phyloP scores from a whole-genome alignment of 2,888 invertebrate genomes.

The Cephus rjabovi region DNA sequence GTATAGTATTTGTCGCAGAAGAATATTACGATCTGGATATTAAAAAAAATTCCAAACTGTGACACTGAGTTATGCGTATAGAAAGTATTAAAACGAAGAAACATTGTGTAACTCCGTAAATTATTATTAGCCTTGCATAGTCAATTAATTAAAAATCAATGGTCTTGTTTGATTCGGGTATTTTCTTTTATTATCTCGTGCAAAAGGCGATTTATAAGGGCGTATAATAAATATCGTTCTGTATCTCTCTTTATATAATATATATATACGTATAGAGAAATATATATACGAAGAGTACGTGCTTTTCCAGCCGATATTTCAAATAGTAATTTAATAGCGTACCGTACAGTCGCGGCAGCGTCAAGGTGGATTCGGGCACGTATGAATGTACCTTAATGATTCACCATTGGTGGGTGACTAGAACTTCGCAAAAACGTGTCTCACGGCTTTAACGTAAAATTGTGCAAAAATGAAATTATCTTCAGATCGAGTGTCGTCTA shows the following conservation, averaged over 20 bases:
- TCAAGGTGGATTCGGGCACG: background rate
- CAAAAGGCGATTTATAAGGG: background rate
- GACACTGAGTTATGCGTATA: background rate
- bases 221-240: too few relatives aligned
- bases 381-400: constrained; percentile 25
- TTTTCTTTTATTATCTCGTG: background rate
- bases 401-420: constrained; percentile 15
- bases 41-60: too few relatives aligned
- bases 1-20: too few relatives aligned
- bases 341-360: background rate
- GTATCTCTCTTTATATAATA: background rate
- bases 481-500: background rate
- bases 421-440: background rate
- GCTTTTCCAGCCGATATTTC: constrained; percentile 24
- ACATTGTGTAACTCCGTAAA: too few relatives aligned
- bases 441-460: background rate
- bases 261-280: background rate
- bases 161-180: background rate
- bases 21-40: too few relatives aligned
- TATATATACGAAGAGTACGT: background rate
- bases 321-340: constrained; percentile 37
- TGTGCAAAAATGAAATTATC: background rate
- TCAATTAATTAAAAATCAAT: too few relatives aligned
- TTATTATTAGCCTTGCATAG: too few relatives aligned
- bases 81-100: background rate